Base-by-base conservation (phyloP, 2,888 invertebrate species). In the Periphyllus acericola region DNA sequence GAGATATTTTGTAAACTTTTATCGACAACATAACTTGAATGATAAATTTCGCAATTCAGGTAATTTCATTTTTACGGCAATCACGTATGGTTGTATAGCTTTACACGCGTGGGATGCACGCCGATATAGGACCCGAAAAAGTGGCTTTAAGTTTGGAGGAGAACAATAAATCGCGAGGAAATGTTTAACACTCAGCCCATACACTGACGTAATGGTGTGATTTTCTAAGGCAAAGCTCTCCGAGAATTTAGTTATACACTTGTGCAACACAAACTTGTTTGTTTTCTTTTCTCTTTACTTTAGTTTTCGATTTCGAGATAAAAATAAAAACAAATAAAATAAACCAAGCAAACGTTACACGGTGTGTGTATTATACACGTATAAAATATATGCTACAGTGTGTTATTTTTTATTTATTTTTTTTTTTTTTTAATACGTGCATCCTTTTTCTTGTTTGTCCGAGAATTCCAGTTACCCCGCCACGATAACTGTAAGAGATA, bases 141-240 rank as follows among this genome's bases (percentile, higher is more conserved):
- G 76, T 68, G 46, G 76, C 68, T 78, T 78, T 68, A 85, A 85
- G 76, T 85, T 78, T 32, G 76, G 17, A 25, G 75, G 83, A 75
- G 60, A 32, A 84, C 84, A 32, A 78, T 85, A 85, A 85, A 85
- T 84, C 76, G 84, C 19, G 9, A 32, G n/a, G 66, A 84, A 76
- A 84, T 66, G 84, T 84, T 83, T 75, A 83, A 83, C 83, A 55
- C 55, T 55, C 74, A 9, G 74, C 55, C 84, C 29, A 66, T 68
- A 60, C 76, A 40, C 46, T 83, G 86, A 79, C 86, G 40, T 79
- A 80, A 80, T 55, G 80, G 86, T 80, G 80, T 87, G 80, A 86
- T 86, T 86, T 85, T 66, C 71, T 55, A 55, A 25, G 84, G 76
- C 68, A 25, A 80, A 72, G 46, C 55, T 72, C n/a, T 60, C 1